Percentiles rank a stretch among this genome's conserved stretches.
Conservation (phyloP, 2,797 vertebrate species). For the Chelmon rostratus region DNA sequence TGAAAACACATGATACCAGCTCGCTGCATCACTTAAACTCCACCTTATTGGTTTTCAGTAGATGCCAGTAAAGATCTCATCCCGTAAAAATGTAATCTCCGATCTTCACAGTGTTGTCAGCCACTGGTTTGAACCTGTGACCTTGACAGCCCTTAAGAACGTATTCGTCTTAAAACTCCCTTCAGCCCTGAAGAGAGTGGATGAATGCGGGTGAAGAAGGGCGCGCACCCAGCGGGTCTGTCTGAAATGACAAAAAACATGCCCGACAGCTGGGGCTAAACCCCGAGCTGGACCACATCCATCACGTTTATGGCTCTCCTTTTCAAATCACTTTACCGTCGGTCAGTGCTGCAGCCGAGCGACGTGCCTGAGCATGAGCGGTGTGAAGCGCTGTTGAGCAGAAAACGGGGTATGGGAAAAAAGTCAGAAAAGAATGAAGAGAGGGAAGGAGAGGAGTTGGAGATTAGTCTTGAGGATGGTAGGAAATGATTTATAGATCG, state of each 20-base stretch:
- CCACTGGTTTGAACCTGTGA: slow-evolving; percentile 61
- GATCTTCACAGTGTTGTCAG: slow-evolving; percentile 34
- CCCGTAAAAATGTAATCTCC: slow-evolving; percentile 69
- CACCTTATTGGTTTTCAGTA: slow-evolving; percentile 48
- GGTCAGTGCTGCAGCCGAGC: slow-evolving; percentile 63
- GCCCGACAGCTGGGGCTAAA: slow-evolving; percentile 84
- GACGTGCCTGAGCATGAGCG: slow-evolving; percentile 48
- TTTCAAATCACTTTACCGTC: slow-evolving; percentile 78
- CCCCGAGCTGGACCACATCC: slow-evolving; percentile 78
- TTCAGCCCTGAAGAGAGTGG: slow-evolving; percentile 35
- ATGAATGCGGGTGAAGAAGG: slow-evolving; percentile 62
- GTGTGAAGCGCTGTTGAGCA: slow-evolving; percentile 41
- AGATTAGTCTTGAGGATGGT: slow-evolving; percentile 63
- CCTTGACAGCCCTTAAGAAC: slow-evolving; percentile 62
- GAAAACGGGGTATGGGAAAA: slow-evolving; percentile 51
- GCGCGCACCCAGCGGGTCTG: slow-evolving; percentile 63
- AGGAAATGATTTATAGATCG: slow-evolving; percentile 79
- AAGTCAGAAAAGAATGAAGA: slow-evolving; percentile 12
- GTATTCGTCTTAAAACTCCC: slow-evolving; percentile 63
- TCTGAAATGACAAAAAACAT: slow-evolving; percentile 83
- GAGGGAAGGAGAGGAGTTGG: slow-evolving; percentile 51
- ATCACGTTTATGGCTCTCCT: slow-evolving; percentile 85
- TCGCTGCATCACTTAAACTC: slow-evolving; percentile 47
- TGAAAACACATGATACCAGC: slow-evolving; percentile 77
- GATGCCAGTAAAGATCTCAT: slow-evolving; percentile 69